Conservation (phyloP, 1,140 invertebrate genomes). For the Pseudomyrmex gracilis region DNA sequence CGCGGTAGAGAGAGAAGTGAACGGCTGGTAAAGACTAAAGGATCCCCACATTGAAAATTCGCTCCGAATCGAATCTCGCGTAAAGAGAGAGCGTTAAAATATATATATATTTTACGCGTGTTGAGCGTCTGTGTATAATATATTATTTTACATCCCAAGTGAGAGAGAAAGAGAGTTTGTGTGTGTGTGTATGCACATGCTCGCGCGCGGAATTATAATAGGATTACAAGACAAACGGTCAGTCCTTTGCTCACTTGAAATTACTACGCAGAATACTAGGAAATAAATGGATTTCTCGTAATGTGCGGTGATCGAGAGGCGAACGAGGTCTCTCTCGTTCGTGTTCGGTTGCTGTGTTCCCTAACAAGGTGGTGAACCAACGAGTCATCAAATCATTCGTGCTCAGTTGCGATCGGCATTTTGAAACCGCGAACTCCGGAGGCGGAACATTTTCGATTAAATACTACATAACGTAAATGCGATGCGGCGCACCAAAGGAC, state of each 20-base stretch:
- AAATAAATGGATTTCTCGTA: constrained; percentile 28
- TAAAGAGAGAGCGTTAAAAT: background rate
- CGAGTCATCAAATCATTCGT: constrained; percentile 58
- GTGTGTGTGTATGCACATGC: too few relatives aligned
- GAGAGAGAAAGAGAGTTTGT: too few relatives aligned
- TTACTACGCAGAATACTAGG: background rate
- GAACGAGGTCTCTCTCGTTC: constrained; percentile 9
- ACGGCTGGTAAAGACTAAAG: constrained; percentile 1
- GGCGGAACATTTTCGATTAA: constrained; percentile 11
- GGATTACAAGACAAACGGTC: background rate
- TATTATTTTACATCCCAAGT: too few relatives aligned
- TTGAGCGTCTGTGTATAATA: too few relatives aligned
- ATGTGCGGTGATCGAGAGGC: constrained; percentile 22
- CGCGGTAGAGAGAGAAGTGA: too few relatives aligned
- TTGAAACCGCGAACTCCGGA: constrained; percentile 44
- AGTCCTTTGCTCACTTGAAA: background rate
- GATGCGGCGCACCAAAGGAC: too few relatives aligned
- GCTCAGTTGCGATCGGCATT: constrained; percentile 46
- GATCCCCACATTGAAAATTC: constrained; percentile 10
- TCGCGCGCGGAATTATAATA: background rate
- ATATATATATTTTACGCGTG: constrained; percentile 19
- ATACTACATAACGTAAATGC: background rate
- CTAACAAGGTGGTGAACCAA: constrained; percentile 58
- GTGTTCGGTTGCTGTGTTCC: constrained; percentile 17
- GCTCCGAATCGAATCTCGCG: background rate